Conservation (phyloP, 2,113 vertebrate genomes). For the Excalfactoria chinensis region DNA sequence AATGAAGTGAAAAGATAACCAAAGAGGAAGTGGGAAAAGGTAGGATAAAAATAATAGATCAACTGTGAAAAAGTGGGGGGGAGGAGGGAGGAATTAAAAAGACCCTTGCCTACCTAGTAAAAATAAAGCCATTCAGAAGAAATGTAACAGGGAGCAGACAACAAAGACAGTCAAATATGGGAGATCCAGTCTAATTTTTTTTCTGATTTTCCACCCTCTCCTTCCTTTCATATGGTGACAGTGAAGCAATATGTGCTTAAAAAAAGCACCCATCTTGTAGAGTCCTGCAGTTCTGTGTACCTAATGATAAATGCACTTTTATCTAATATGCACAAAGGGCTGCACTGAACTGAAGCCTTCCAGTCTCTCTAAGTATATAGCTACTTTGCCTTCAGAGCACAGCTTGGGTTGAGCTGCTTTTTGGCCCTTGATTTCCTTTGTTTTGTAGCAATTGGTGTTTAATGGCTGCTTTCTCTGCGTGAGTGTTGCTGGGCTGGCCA, state of each 20-base stretch:
- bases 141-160: neutral
- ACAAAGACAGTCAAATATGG: neutral
- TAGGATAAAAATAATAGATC: neutral
- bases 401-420: fast-evolving
- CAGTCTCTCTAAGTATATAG: neutral
- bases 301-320: neutral
- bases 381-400: neutral
- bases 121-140: neutral
- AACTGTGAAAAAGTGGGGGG: neutral
- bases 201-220: neutral
- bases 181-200: neutral
- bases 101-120: neutral
- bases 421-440: neutral
- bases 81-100: neutral
- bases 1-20: neutral
- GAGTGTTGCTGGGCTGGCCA: fast-evolving
- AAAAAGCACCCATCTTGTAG: neutral
- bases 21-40: neutral
- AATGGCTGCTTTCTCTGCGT: neutral
- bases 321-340: neutral
- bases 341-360: neutral
- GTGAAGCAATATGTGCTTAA: neutral
- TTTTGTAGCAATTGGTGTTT: neutral
- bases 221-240: neutral
- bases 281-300: neutral